phyloP scores from a whole-genome alignment of 2,113 vertebrate genomes.

The Oreochromis spilurus region DNA sequence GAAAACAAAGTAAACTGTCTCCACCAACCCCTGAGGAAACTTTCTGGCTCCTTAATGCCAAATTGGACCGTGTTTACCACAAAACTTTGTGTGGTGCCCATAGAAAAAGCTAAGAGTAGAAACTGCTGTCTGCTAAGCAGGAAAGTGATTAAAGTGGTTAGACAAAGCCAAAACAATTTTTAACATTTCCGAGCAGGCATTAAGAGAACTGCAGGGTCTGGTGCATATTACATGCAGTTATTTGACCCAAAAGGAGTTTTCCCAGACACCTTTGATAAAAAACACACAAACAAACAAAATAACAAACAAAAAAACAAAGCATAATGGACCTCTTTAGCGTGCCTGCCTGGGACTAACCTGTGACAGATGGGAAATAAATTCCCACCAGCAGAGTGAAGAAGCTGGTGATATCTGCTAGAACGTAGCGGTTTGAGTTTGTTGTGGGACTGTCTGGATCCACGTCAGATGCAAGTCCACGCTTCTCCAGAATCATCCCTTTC shows the following conservation, averaged over 20 bases:
- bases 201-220: neutral
- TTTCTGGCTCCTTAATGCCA: neutral
- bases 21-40: neutral
- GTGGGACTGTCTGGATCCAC: constrained; percentile 56
- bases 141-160: neutral
- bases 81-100: neutral
- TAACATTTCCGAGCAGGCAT: neutral
- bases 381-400: constrained; percentile 97
- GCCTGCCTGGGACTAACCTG: constrained; percentile 76
- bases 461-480: constrained; percentile 71
- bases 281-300: neutral
- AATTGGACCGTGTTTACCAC: neutral
- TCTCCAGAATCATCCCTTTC: constrained; percentile 86
- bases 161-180: neutral
- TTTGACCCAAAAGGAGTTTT: neutral
- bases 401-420: constrained; percentile 92
- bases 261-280: neutral
- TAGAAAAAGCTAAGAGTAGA: neutral
- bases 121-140: neutral
- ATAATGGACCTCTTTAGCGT: neutral
- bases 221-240: neutral
- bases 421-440: constrained; percentile 82
- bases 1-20: neutral
- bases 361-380: constrained; percentile 98
- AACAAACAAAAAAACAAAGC: neutral